Conservation (phyloP, 1,140 invertebrate species). For the Drosophila tropicalis region DNA sequence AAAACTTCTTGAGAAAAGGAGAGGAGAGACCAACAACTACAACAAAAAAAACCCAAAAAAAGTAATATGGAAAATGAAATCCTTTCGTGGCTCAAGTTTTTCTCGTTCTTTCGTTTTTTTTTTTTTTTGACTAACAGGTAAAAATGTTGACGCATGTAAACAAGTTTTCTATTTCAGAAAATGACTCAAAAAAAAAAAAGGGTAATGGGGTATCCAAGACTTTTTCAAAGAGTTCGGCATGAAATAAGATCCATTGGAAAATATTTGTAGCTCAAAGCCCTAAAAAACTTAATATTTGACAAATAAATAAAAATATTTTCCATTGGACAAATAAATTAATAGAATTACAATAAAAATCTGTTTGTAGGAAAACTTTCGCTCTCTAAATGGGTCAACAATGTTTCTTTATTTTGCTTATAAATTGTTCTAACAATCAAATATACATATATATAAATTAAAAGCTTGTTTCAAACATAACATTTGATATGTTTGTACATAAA, state of each 20-base stretch:
- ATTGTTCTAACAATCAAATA: too few species aligned
- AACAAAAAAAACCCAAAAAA: background rate
- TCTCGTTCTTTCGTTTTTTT: conserved; percentile 4
- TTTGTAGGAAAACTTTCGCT: too few species aligned
- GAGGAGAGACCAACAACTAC: background rate
- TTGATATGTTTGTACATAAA: too few species aligned
- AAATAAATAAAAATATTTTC: too few species aligned
- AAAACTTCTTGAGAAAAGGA: conserved; percentile 36
- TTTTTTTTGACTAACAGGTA: conserved; percentile 43
- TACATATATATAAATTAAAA: background rate
- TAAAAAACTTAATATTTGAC: too few species aligned
- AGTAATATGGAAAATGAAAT: conserved; percentile 39
- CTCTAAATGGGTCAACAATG: too few species aligned
- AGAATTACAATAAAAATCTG: too few species aligned
- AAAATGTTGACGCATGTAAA: conserved; percentile 75
- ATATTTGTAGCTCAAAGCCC: too few species aligned
- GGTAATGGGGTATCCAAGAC: background rate
- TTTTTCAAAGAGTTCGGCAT: background rate
- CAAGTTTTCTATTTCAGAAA: conserved; percentile 58
- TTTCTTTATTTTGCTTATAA: too few species aligned
- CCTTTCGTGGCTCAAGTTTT: conserved; percentile 41
- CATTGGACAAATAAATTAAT: too few species aligned
- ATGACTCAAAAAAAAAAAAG: conserved; percentile 32
- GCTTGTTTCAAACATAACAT: too few species aligned
- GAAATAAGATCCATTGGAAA: background rate